Evolutionary conservation across 2,113 vertebrate genomes (phyloP).

Genomic region (Hypanus sabinus): DNA sequence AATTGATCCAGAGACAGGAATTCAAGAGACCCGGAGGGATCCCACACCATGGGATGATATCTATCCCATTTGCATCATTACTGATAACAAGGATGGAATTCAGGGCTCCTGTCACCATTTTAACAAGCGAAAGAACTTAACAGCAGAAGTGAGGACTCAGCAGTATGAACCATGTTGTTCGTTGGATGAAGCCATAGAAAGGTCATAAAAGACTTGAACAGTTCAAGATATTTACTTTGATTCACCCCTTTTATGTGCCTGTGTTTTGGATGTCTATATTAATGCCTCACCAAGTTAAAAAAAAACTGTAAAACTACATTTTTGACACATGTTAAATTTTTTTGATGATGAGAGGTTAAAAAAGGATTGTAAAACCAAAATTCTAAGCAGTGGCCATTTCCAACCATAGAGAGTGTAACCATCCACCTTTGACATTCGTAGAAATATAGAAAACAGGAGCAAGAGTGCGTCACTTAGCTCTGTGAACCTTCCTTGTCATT

Average conservation of each 20-base stretch:
- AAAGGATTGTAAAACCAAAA: too few species aligned
- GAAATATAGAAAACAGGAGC: too few species aligned
- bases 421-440: too few species aligned
- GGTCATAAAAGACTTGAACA: conserved; percentile 49
- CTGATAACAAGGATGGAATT: conserved; percentile 71
- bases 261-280: background rate
- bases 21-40: conserved; percentile 56
- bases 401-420: too few species aligned
- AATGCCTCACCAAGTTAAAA: background rate
- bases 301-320: background rate
- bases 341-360: background rate
- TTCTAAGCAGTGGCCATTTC: too few species aligned
- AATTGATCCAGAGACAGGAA: conserved; percentile 72
- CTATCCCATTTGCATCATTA: conserved; percentile 72
- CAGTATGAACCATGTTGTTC: conserved; percentile 53
- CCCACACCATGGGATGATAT: conserved; percentile 55
- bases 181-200: conserved; percentile 62
- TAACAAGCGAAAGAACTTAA: conserved; percentile 68
- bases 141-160: conserved; percentile 60
- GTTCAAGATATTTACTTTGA: background rate
- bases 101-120: conserved; percentile 82
- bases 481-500: too few species aligned
- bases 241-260: too few species aligned
- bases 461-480: too few species aligned
- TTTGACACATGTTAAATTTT: background rate